Conservation (phyloP, 2,113 vertebrate species). For the Heterochromis multidens region DNA sequence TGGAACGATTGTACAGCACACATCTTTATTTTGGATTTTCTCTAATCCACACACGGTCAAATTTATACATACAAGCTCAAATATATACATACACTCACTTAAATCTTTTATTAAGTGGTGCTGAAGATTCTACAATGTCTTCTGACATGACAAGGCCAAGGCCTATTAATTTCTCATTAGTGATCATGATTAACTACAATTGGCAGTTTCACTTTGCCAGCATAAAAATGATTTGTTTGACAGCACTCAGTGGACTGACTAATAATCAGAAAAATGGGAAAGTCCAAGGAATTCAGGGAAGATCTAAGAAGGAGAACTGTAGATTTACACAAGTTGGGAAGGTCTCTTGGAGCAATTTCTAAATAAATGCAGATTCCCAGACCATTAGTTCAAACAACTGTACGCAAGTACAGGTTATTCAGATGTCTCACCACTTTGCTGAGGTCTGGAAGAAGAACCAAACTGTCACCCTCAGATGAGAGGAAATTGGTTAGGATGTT, state of each 20-base stretch:
- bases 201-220: not conserved
- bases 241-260: too few species aligned
- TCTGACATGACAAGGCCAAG: accelerated
- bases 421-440: not conserved
- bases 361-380: not conserved
- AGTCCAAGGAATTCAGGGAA: not conserved
- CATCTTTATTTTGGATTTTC: not conserved
- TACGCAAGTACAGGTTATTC: not conserved
- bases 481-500: not conserved
- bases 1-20: not conserved
- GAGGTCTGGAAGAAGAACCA: not conserved
- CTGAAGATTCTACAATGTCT: not conserved
- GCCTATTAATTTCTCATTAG: not conserved
- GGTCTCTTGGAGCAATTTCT: not conserved
- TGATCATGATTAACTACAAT: not conserved
- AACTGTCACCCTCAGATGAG: not conserved
- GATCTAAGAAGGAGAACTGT: not conserved
- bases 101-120: not conserved
- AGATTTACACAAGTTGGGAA: not conserved
- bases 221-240: too few species aligned
- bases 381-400: not conserved
- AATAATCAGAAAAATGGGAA: not conserved
- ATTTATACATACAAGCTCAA: not conserved
- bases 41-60: not conserved
- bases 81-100: not conserved